These are phyloP conservation scores for Eulemur macaco DNA, from an alignment of 2,113 vertebrate genomes.

Conservation along the genomic window DNA sequence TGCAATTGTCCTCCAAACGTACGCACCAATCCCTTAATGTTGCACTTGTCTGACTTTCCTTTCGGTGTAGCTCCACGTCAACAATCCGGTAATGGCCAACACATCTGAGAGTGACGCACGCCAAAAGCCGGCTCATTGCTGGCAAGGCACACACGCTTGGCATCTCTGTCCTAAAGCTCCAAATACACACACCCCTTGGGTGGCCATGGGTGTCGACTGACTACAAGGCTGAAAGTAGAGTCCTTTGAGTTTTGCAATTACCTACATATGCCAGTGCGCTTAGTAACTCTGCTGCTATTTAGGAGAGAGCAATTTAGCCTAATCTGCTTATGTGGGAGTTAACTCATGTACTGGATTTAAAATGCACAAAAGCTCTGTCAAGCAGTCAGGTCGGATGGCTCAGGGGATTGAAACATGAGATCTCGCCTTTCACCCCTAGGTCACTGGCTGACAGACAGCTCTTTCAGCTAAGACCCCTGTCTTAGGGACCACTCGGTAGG, in stretches of 20 bases:
- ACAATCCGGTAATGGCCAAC: slow-evolving; percentile 6
- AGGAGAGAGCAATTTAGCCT: slow-evolving; percentile 71
- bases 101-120: not conserved
- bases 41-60: not conserved
- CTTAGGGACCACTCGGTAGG: not conserved
- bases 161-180: slow-evolving; percentile 78
- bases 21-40: rapidly evolving
- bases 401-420: slow-evolving; percentile 29
- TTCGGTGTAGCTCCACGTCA: not conserved
- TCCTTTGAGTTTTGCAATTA: slow-evolving; percentile 81
- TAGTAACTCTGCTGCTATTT: slow-evolving; percentile 75
- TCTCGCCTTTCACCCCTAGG: not conserved
- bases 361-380: slow-evolving; percentile 53
- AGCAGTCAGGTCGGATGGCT: slow-evolving; percentile 12
- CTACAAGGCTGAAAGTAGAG: slow-evolving; percentile 68
- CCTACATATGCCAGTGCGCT: slow-evolving; percentile 72
- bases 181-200: slow-evolving; percentile 80
- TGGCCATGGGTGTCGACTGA: slow-evolving; percentile 74
- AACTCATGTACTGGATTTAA: slow-evolving; percentile 67
- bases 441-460: not conserved
- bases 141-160: slow-evolving; percentile 63
- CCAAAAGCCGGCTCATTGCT: slow-evolving; percentile 44
- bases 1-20: not conserved
- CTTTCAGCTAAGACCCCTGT: not conserved
- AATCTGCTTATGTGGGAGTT: slow-evolving; percentile 68